A percentile compares a stretch with the other conserved stretches of the same genome.
Conservation (phyloP, 2,113 vertebrate genomes). For the Pteropus alecto region DNA sequence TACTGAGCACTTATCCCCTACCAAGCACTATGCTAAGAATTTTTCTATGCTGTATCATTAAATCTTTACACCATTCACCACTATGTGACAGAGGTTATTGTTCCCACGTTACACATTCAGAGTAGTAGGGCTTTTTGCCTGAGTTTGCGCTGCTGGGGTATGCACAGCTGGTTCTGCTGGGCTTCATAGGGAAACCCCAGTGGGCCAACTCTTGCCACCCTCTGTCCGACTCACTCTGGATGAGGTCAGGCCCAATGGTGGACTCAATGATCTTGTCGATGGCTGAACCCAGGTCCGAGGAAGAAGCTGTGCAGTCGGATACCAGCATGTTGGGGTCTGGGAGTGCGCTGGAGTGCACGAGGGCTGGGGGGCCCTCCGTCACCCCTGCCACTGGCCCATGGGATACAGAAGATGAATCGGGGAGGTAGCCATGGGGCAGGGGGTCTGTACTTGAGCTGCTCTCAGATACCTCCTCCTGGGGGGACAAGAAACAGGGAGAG, state of each 20-base stretch:
- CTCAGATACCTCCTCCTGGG: conserved; percentile 91
- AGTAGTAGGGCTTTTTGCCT: background rate
- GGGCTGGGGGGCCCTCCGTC: conserved; percentile 88
- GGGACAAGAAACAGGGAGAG: background rate
- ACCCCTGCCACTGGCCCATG: conserved; percentile 89
- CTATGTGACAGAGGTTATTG: background rate
- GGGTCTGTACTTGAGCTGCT: conserved; percentile 92
- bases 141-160: background rate
- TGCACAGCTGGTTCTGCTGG: background rate
- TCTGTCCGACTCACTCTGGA: conserved; percentile 89
- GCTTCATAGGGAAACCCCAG: background rate
- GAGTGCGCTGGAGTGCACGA: conserved; percentile 93
- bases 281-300: conserved; percentile 93
- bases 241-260: conserved; percentile 94
- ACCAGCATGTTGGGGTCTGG: conserved; percentile 90
- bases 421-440: conserved; percentile 89
- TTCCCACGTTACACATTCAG: background rate
- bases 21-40: background rate
- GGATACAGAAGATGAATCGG: conserved; percentile 92
- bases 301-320: conserved; percentile 94
- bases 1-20: no score
- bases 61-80: background rate
- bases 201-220: background rate
- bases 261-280: conserved; percentile 98
- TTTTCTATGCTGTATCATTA: background rate